phyloP scores from a whole-genome alignment of 2,888 invertebrate genomes.

The Aproaerema taeniolella region DNA sequence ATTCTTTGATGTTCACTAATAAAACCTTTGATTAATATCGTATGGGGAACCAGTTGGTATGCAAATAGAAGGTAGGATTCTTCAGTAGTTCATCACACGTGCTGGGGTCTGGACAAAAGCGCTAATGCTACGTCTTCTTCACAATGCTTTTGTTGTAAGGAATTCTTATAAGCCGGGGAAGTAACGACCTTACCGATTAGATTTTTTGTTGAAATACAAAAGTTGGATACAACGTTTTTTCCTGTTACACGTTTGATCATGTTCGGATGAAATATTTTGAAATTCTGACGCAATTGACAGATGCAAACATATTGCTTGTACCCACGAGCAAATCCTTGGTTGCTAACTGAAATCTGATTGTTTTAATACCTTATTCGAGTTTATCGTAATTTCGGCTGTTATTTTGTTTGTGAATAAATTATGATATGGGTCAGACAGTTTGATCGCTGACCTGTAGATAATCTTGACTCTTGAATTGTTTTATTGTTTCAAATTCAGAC shows the following conservation, averaged over 20 bases:
- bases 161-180: conserved; percentile 41
- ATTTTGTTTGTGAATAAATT: conserved; percentile 18
- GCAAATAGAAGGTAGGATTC: conserved; percentile 67
- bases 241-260: no score
- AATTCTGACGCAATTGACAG: no score
- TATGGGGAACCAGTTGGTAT: conserved; percentile 74
- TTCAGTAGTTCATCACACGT: conserved; percentile 66
- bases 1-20: conserved; percentile 77
- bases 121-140: conserved; percentile 63
- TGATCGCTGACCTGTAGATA: conserved; percentile 55
- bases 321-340: no score
- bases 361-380: no score
- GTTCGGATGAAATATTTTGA: no score
- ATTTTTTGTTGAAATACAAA: conserved; percentile 21
- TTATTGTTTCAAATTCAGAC: conserved; percentile 48
- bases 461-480: conserved; percentile 43
- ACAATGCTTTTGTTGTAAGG: conserved; percentile 54
- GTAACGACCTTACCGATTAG: conserved; percentile 30
- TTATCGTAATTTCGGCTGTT: no score
- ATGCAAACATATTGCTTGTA: no score
- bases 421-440: conserved; percentile 46
- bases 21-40: conserved; percentile 78
- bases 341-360: no score
- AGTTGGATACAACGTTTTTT: neutral
- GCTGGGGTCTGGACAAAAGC: conserved; percentile 56